Evolutionary conservation across 2,888 invertebrate species (phyloP).

Genomic region (Blastobasis adustella): DNA sequence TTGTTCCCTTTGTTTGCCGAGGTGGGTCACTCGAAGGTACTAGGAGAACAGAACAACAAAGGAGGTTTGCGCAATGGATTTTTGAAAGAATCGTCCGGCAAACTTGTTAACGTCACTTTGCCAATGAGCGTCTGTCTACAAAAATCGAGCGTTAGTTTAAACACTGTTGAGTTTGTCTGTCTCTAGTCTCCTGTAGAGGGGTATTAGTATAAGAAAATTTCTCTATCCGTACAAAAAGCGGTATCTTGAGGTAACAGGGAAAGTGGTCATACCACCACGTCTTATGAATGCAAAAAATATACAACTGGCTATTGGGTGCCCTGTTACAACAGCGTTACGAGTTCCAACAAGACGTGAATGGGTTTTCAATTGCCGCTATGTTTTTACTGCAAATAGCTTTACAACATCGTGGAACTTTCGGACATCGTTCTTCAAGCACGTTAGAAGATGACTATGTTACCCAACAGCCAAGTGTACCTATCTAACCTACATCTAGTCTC

Average conservation of each 20-base stretch:
- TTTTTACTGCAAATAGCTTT: constrained; percentile 1
- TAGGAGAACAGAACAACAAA: constrained; percentile 17
- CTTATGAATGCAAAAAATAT: constrained; percentile 14
- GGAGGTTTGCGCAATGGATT: constrained; percentile 13
- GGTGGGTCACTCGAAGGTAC: constrained; percentile 14
- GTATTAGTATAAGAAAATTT: too few species aligned
- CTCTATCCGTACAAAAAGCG: neutral
- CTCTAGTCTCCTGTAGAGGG: too few species aligned
- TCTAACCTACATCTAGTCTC: too few species aligned
- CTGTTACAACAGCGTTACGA: constrained; percentile 11
- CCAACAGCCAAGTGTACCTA: too few species aligned
- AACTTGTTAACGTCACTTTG: neutral
- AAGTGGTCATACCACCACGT: constrained; percentile 2
- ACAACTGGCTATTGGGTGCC: constrained; percentile 8
- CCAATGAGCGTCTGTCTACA: neutral
- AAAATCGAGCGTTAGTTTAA: too few species aligned
- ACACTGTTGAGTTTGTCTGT: too few species aligned
- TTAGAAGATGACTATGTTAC: too few species aligned
- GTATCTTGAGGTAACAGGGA: neutral
- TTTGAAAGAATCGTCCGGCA: constrained; percentile 15
- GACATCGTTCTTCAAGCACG: too few species aligned
- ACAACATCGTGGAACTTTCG: neutral
- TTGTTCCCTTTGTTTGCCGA: constrained; percentile 15
- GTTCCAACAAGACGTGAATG: constrained; percentile 14
- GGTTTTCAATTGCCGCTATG: constrained; percentile 10